phyloP scores from a whole-genome alignment of 2,888 invertebrate genomes.

The Zele albiditarsus region DNA sequence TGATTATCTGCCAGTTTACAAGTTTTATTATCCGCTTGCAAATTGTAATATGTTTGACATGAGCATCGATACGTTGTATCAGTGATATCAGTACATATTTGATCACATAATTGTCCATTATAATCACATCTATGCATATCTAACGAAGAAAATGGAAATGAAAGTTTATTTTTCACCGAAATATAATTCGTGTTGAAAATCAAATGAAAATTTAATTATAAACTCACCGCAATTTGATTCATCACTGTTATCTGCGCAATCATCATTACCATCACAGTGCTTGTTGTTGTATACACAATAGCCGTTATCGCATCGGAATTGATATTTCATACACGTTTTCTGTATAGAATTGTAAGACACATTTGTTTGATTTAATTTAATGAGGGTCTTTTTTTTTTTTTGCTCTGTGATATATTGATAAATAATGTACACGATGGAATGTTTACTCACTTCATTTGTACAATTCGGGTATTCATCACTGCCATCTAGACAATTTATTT shows the following conservation, averaged over 20 bases:
- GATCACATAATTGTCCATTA: conserved; percentile 80
- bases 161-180: background rate
- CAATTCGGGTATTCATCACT: conserved; percentile 71
- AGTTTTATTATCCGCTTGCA: conserved; percentile 74
- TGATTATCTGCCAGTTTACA: conserved; percentile 74
- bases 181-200: too few species aligned
- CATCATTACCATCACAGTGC: conserved; percentile 78
- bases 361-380: background rate
- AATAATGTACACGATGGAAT: conserved; percentile 2
- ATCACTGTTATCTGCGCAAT: conserved; percentile 83
- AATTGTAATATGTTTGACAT: conserved; percentile 77
- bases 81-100: conserved; percentile 77
- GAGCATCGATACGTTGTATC: conserved; percentile 77
- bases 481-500: conserved; percentile 69
- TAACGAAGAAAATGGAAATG: background rate
- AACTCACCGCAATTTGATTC: conserved; percentile 79
- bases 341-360: conserved; percentile 33
- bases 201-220: conserved; percentile 41
- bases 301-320: conserved; percentile 79
- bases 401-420: background rate
- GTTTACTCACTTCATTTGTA: conserved; percentile 52
- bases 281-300: conserved; percentile 79
- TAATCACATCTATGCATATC: conserved; percentile 80
- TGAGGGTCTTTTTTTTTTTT: background rate
- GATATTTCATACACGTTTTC: conserved; percentile 73